A percentile compares a stretch with the other conserved stretches of the same genome.
These are phyloP conservation scores for Drosophila sproati DNA, from an alignment of 1,140 invertebrate genomes.

Conservation along the genomic window DNA sequence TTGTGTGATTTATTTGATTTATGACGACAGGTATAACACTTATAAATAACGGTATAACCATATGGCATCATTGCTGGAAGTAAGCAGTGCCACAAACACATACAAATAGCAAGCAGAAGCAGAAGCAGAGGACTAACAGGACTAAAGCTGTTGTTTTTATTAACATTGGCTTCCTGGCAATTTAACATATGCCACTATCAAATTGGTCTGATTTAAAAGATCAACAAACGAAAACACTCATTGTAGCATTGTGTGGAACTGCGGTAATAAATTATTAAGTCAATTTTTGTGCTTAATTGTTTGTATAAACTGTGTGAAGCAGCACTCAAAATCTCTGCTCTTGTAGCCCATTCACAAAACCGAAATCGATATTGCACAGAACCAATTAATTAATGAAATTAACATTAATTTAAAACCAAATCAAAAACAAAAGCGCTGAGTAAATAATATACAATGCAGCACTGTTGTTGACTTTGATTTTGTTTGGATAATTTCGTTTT, in stretches of 20 bases:
- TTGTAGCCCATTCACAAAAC: slow-evolving; percentile 6
- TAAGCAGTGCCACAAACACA: neutral
- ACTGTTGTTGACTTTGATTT: slow-evolving; percentile 32
- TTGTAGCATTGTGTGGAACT: neutral
- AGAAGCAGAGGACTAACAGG: slow-evolving; percentile 22
- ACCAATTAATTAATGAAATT: slow-evolving; percentile 68
- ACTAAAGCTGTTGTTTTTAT: neutral
- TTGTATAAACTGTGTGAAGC: slow-evolving; percentile 17
- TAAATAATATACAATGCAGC: slow-evolving; percentile 56
- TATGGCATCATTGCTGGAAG: too few species aligned
- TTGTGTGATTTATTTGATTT: too few species aligned
- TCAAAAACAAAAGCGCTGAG: slow-evolving; percentile 41
- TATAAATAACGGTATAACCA: too few species aligned
- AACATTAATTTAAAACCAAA: slow-evolving; percentile 64
- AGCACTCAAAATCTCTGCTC: slow-evolving; percentile 8
- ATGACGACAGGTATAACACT: too few species aligned
- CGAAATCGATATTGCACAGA: slow-evolving; percentile 33
- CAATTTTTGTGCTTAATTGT: slow-evolving; percentile 26
- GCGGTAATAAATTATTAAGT: slow-evolving; percentile 43
- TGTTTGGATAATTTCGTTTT: slow-evolving; percentile 29
- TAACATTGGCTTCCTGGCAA: slow-evolving; percentile 5
- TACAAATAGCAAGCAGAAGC: neutral
- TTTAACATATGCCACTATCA: neutral
- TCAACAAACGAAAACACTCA: neutral
- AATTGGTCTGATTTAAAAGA: neutral